These are phyloP conservation scores for Pangasius mekongensis DNA, from an alignment of 2,797 vertebrate genomes.

Conservation along the genomic window DNA sequence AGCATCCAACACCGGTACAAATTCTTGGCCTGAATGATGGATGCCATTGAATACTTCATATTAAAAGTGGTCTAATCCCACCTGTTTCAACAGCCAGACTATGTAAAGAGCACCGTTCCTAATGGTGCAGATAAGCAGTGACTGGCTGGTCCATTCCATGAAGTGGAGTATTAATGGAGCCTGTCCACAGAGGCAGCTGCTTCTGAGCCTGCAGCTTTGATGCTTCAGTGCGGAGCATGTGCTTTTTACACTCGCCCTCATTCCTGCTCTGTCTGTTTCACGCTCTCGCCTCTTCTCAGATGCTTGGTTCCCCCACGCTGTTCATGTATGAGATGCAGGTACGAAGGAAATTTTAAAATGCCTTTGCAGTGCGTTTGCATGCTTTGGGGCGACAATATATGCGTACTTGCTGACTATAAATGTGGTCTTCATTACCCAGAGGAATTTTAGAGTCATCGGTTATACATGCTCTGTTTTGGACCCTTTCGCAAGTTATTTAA, in stretches of 20 bases:
- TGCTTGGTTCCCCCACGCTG: slow-evolving; percentile 11
- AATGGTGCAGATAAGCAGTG: slow-evolving; percentile 19
- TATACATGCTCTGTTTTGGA: not conserved
- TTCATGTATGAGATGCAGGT: slow-evolving; percentile 15
- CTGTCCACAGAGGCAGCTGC: slow-evolving; percentile 26
- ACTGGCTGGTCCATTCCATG: not conserved
- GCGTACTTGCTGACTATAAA: not conserved
- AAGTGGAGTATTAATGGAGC: slow-evolving; percentile 15
- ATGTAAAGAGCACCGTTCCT: not conserved
- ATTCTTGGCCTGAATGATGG: too few relatives aligned
- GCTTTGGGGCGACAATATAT: not conserved
- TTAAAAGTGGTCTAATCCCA: not conserved
- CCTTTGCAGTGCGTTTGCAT: not conserved
- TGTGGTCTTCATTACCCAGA: not conserved
- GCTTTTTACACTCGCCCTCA: slow-evolving; percentile 11
- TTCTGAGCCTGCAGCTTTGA: slow-evolving; percentile 39
- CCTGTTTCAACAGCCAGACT: slow-evolving; percentile 18
- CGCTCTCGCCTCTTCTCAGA: not conserved
- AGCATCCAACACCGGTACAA: not conserved
- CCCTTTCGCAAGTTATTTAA: not conserved
- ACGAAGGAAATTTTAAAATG: slow-evolving; percentile 30
- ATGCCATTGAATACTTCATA: not conserved
- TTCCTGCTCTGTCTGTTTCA: slow-evolving; percentile 10
- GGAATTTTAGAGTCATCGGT: not conserved
- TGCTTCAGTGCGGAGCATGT: slow-evolving; percentile 34